These are phyloP conservation scores for Perizoma flavofasciatum DNA, from an alignment of 2,888 invertebrate genomes.

Conservation along the genomic window DNA sequence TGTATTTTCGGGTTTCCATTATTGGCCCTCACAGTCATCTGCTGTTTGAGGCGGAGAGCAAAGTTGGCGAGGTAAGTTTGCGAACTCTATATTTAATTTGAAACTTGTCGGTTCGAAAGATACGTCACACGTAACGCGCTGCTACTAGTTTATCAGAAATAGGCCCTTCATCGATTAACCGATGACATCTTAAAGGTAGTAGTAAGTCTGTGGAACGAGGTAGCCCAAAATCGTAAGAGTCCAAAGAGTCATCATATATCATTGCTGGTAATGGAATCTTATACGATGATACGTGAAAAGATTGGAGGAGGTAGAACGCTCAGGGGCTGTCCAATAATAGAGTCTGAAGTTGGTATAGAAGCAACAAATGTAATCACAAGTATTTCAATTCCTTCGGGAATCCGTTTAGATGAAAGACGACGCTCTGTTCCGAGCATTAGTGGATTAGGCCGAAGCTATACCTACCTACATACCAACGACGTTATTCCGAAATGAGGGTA, in stretches of 20 bases:
- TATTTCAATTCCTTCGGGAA: conserved; percentile 27
- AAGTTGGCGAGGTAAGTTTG: conserved; percentile 86
- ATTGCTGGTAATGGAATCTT: too few species aligned
- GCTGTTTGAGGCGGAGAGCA: conserved; percentile 92
- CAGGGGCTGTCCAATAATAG: conserved; percentile 25
- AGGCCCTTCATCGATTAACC: too few species aligned
- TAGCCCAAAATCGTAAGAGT: too few species aligned
- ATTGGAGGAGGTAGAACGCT: not conserved
- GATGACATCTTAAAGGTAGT: too few species aligned
- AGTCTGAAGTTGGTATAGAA: conserved; percentile 20
- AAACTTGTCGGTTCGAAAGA: conserved; percentile 5
- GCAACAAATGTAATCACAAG: conserved; percentile 33
- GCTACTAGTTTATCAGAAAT: not conserved
- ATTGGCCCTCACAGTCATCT: conserved; percentile 93
- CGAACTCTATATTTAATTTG: conserved; percentile 18
- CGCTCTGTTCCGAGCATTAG: conserved; percentile 25
- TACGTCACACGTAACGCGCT: not conserved
- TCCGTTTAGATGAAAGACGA: conserved; percentile 29
- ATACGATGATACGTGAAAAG: not conserved
- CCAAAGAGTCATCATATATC: too few species aligned
- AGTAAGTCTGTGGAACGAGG: too few species aligned
- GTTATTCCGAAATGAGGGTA: not conserved
- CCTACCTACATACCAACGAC: conserved; percentile 15
- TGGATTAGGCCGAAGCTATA: conserved; percentile 16
- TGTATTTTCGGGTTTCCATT: conserved; percentile 95